Evolutionary conservation across 2,888 invertebrate species (phyloP).

Genomic region (Meiosimyza platycephala): DNA sequence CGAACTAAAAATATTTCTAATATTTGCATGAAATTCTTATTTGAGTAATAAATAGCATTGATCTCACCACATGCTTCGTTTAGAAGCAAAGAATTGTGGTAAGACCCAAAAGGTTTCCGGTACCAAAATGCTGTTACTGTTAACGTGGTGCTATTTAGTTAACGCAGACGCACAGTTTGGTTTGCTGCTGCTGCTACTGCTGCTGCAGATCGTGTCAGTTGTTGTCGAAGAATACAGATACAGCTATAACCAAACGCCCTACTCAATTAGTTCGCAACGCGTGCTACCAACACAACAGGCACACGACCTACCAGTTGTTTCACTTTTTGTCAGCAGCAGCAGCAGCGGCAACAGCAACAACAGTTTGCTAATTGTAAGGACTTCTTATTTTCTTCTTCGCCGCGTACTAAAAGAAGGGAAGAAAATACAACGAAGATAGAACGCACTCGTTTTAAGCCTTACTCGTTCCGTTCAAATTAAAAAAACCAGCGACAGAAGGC

Average conservation of each 20-base stretch:
- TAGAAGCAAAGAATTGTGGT: conserved; percentile 17
- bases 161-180: conserved; percentile 21
- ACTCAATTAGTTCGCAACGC: conserved; percentile 64
- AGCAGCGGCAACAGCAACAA: conserved; percentile 43
- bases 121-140: conserved; percentile 28
- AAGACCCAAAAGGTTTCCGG: conserved; percentile 27
- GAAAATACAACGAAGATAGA: conserved; percentile 14
- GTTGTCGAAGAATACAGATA: conserved; percentile 10
- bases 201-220: conserved; percentile 28
- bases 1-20: no score
- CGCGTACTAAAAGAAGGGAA: conserved; percentile 1
- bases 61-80: conserved; percentile 32
- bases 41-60: conserved; percentile 17
- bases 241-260: conserved; percentile 53
- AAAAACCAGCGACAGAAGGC: conserved; percentile 30
- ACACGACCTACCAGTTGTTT: conserved; percentile 27
- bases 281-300: conserved; percentile 57
- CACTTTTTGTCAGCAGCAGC: conserved; percentile 37
- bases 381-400: conserved; percentile 21
- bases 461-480: not conserved
- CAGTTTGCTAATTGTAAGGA: conserved; percentile 40
- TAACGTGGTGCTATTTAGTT: conserved; percentile 10
- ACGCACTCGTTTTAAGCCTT: conserved; percentile 27
- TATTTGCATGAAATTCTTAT: no score
- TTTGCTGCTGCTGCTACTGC: conserved; percentile 2